These are phyloP conservation scores for Oplegnathus fasciatus DNA, from an alignment of 2,113 vertebrate species.

Conservation along the genomic window DNA sequence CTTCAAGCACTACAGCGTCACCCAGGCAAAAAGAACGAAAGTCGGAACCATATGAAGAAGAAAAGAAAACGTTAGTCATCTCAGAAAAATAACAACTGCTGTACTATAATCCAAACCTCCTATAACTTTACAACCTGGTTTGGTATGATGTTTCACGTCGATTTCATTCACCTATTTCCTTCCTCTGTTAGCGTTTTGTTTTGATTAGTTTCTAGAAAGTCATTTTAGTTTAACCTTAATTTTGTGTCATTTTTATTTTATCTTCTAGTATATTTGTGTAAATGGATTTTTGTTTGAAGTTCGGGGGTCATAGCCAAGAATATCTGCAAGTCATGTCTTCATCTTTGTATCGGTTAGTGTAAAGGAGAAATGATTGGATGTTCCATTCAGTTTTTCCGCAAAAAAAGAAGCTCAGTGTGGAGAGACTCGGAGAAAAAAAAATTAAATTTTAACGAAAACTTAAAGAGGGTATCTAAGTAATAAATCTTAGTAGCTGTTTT, in stretches of 20 bases:
- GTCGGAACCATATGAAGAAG: constrained; percentile 86
- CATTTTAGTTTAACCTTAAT: constrained; percentile 83
- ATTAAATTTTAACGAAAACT: constrained; percentile 77
- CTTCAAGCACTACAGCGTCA: constrained; percentile 92
- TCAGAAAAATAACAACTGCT: constrained; percentile 93
- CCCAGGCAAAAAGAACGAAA: constrained; percentile 73
- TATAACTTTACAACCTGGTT: constrained; percentile 81
- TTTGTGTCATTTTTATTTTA: constrained; percentile 71
- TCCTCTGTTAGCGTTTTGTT: constrained; percentile 78
- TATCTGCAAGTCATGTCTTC: constrained; percentile 88
- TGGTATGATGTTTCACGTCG: constrained; percentile 84
- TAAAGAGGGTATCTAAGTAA: constrained; percentile 86
- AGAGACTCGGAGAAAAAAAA: constrained; percentile 70
- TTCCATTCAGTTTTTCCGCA: constrained; percentile 81
- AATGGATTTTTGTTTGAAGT: constrained; percentile 75
- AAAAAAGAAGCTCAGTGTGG: constrained; percentile 68
- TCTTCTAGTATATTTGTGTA: constrained; percentile 71
- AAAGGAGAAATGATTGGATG: constrained; percentile 70
- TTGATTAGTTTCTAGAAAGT: constrained; percentile 60
- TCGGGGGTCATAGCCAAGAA: constrained; percentile 83
- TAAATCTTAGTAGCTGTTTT: constrained; percentile 91
- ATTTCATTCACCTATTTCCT: constrained; percentile 73
- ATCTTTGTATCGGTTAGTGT: constrained; percentile 80
- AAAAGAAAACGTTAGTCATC: constrained; percentile 91
- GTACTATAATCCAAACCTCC: constrained; percentile 94